Evolutionary conservation across 2,888 invertebrate genomes (phyloP).

Genomic region (Meandrusa payeni): DNA sequence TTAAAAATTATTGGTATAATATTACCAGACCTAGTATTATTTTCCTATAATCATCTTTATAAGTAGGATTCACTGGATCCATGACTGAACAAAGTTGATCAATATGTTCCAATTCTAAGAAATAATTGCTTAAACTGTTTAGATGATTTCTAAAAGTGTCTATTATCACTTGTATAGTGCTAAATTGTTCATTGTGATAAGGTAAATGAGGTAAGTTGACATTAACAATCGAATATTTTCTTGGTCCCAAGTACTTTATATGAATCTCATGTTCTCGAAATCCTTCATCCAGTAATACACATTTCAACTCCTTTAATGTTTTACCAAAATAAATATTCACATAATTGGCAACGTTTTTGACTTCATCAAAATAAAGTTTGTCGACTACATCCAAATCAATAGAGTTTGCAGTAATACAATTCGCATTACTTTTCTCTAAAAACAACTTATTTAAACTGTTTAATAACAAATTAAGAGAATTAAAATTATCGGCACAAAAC

Average conservation of each 20-base stretch:
- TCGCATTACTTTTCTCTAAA: background rate
- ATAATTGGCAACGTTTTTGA: slow-evolving; percentile 35
- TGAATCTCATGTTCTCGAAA: slow-evolving; percentile 51
- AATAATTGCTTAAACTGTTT: slow-evolving; percentile 47
- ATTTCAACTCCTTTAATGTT: slow-evolving; percentile 55
- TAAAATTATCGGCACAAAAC: slow-evolving; percentile 2
- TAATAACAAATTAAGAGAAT: slow-evolving; percentile 1
- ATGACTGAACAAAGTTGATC: slow-evolving; percentile 54
- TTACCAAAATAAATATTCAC: slow-evolving; percentile 52
- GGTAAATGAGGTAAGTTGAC: slow-evolving; percentile 49
- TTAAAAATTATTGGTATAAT: no score
- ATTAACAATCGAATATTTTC: slow-evolving; percentile 38
- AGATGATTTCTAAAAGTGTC: slow-evolving; percentile 41
- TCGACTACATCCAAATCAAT: slow-evolving; percentile 22
- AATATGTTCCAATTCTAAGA: slow-evolving; percentile 57
- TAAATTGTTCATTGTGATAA: slow-evolving; percentile 49
- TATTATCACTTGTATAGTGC: slow-evolving; percentile 45
- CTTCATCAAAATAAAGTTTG: slow-evolving; percentile 37
- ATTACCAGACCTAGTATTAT: slow-evolving; percentile 53
- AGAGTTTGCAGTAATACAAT: slow-evolving; percentile 24
- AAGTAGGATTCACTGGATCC: slow-evolving; percentile 57
- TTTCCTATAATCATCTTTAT: slow-evolving; percentile 62
- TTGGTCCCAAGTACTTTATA: slow-evolving; percentile 44
- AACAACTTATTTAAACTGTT: slow-evolving; percentile 16
- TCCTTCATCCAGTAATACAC: slow-evolving; percentile 44